Base-by-base conservation (phyloP, 2,113 vertebrate species). In the Tachycineta bicolor region DNA sequence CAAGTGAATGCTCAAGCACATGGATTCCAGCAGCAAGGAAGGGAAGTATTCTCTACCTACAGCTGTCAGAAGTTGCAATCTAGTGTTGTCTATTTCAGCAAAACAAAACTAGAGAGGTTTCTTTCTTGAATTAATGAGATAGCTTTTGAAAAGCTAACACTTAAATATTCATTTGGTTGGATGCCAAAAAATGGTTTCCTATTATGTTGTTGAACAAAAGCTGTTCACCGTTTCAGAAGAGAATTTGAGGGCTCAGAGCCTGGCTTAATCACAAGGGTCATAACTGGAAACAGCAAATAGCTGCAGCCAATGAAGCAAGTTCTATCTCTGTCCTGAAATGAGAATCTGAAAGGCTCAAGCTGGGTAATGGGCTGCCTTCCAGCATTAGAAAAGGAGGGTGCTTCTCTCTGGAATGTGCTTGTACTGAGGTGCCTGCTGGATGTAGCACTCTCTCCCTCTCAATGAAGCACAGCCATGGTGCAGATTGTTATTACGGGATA, bases 1-100 rank as follows among this genome's bases (percentile, higher is more conserved):
- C 96, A 99, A 99, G 87, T 99, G 95, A 98, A 26, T 7, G 6
- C 17, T 44, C 26, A 31, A 50, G 23, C n/a, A 24, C 20, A 3
- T 37, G 71, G 52, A 65, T 80, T 76, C 59, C 64, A 37, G 64
- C 89, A 53, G 14, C 0, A 10, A 69, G 44, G 34, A 87, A 88
- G n/a, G 74, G 55, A 63, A 64, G 15, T 26, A 6, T 67, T 91
- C 11, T 78, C 34, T 34, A 18, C 85, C 33, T 6, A 17, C 23
- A 31, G 65, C 11, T 15, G 21, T 50, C 41, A 11, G 21, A 71
- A 46, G 17, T 23, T 79, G 17, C n/a, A 47, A 53, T 19, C 46
- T 59, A 68, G 9, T 10, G 14, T 39, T 59, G 34, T 46, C 39
- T 64, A 5, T 71, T 88, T 84, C 77, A 39, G 63, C 78, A 52